phyloP scores from a whole-genome alignment of 2,113 vertebrate genomes.

The Parotia lawesii region DNA sequence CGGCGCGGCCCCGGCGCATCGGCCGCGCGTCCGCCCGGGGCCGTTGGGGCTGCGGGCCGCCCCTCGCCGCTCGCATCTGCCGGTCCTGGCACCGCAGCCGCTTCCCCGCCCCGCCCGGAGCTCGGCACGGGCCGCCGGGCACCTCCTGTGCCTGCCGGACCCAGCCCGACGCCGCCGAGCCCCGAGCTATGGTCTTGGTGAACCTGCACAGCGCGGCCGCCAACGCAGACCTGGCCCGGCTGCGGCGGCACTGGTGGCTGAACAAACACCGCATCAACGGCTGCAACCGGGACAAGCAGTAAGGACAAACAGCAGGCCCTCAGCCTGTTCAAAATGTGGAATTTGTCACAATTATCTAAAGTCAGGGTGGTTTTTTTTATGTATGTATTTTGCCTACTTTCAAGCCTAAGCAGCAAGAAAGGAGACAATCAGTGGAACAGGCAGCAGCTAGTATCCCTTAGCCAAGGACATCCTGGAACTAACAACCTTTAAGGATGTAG shows the following conservation, averaged over 20 bases:
- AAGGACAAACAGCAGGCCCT: neutral
- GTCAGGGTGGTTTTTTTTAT: too few species aligned
- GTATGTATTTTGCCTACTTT: neutral
- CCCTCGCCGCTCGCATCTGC: neutral
- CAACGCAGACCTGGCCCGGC: neutral
- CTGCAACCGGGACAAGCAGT: neutral
- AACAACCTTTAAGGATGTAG: neutral
- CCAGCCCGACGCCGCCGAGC: neutral
- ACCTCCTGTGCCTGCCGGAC: accelerated
- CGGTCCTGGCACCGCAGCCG: too few species aligned
- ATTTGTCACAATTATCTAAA: neutral
- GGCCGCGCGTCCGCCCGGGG: too few species aligned
- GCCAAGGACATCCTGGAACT: neutral
- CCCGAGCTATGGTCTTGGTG: neutral
- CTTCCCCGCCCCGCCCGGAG: neutral
- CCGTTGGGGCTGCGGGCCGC: neutral
- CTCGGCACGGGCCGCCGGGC: neutral
- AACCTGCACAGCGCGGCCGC: neutral
- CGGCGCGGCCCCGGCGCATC: too few species aligned
- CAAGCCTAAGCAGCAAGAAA: neutral
- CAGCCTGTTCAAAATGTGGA: neutral
- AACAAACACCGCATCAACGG: neutral
- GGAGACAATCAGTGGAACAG: neutral
- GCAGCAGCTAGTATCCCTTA: neutral
- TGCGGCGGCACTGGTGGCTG: neutral